Base-by-base conservation (phyloP, 1,140 invertebrate genomes). In the Limonius californicus region DNA sequence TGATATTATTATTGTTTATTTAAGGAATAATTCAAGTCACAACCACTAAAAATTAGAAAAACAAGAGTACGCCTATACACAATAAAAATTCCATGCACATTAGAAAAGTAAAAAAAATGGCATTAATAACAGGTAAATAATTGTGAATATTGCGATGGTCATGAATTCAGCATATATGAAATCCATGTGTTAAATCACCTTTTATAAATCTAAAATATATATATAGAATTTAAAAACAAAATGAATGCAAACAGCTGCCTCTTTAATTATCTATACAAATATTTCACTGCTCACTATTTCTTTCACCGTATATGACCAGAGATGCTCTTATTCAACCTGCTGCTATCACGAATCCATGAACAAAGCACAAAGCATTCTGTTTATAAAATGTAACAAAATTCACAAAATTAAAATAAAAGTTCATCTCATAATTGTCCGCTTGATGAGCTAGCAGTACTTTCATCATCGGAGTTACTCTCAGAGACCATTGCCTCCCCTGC, bases 401-500 rank as follows among this genome's bases (percentile, higher is more conserved):
- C 8, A 50, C 45, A 50, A 50, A 45, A 16, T 50, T 50, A 50
- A 50, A 50, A 50, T 19, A 50, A 18, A 21, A 50, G 45, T 50
- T 50, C 45, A 50, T 50, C 45, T 50, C 45, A 50, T 19, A 76
- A 72, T 58, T 74, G 73, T 57, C 66, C 71, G 61, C 71, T 72
- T 8, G 75, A 76, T 16, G 70, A 73, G 62, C 71, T 75, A n/a
- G 72, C 63, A 18, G 78, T 82, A 64, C 78, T 78, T 64, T 82
- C 81, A 67, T 82, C 82, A 64, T 83, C 81, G 0, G 81, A 82
- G 59, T 82, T 82, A 50, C 80, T 78, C 45, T 82, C 81, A 2
- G 79, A 81, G 11, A 80, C 77, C 65, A 76, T 75, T 19, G 84
- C 83, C 70, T 87, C 85, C 3, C 84, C 85, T n/a, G 84, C 85